These are phyloP conservation scores for Tethya wilhelma DNA, from an alignment of 37 sponge, comb jelly and placozoan species.

Conservation along the genomic window DNA sequence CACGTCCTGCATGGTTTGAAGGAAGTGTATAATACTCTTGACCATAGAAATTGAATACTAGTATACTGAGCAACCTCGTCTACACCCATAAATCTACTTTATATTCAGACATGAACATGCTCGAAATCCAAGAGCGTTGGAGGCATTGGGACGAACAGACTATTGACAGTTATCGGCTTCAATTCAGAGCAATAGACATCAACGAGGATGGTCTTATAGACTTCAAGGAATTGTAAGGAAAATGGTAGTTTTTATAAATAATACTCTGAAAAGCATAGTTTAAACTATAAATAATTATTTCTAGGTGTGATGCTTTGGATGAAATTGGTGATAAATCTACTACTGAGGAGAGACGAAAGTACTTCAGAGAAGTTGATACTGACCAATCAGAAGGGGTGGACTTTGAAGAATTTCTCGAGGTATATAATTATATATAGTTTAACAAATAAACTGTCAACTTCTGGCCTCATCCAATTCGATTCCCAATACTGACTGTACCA, in stretches of 20 bases:
- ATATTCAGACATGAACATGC: not conserved
- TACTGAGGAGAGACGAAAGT: conserved; percentile 32
- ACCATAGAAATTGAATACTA: too few relatives aligned
- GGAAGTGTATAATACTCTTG: too few relatives aligned
- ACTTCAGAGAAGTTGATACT: conserved; percentile 41
- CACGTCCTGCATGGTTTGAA: too few relatives aligned
- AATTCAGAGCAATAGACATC: conserved; percentile 39
- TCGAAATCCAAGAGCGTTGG: not conserved
- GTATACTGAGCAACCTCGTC: too few relatives aligned
- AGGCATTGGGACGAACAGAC: conserved; percentile 21
- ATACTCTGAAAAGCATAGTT: not conserved
- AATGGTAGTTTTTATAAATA: not conserved
- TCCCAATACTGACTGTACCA: not conserved
- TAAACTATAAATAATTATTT: not conserved
- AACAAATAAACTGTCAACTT: not conserved
- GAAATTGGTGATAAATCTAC: conserved; percentile 41
- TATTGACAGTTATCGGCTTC: conserved; percentile 18
- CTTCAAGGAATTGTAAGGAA: conserved; percentile 48
- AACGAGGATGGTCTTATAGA: conserved; percentile 65
- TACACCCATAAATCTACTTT: not conserved
- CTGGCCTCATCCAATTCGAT: too few relatives aligned
- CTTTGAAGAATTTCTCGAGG: conserved; percentile 61
- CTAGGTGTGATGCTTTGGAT: conserved; percentile 45
- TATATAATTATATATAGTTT: conserved; percentile 3
- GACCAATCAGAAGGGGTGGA: conserved; percentile 58